Evolutionary conservation across 2,888 invertebrate species (phyloP).

Genomic region (Danaus chrysippus): DNA sequence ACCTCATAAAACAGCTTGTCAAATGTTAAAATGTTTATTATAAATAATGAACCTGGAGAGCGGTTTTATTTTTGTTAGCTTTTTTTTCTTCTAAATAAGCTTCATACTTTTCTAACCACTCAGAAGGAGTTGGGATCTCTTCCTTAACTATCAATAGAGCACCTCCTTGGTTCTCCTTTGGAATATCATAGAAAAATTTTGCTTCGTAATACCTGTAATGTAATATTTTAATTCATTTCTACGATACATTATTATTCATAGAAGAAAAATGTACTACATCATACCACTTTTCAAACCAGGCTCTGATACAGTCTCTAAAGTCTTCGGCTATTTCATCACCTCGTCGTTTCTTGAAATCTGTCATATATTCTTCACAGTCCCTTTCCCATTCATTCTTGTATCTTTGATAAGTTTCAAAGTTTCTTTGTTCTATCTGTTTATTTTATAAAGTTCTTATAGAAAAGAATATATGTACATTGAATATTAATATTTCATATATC

Average conservation of each 20-base stretch:
- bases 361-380: slow-evolving; percentile 39
- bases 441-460: neutral
- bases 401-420: slow-evolving; percentile 21
- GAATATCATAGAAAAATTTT: slow-evolving; percentile 54
- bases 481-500: no score
- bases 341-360: slow-evolving; percentile 38
- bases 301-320: slow-evolving; percentile 49
- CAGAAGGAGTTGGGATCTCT: slow-evolving; percentile 47
- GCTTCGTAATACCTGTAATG: slow-evolving; percentile 52
- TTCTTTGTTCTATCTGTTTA: slow-evolving; percentile 18
- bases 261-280: neutral
- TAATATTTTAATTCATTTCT: neutral
- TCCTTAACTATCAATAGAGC: slow-evolving; percentile 48
- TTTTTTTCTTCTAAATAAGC: slow-evolving; percentile 41
- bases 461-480: no score
- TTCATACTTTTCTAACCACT: slow-evolving; percentile 55
- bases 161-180: slow-evolving; percentile 47
- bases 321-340: slow-evolving; percentile 46
- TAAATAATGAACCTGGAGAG: slow-evolving; percentile 29
- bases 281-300: slow-evolving; percentile 63
- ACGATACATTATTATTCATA: neutral
- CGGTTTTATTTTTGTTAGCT: slow-evolving; percentile 47
- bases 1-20: slow-evolving; percentile 7
- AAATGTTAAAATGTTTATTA: neutral
- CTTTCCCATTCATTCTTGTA: slow-evolving; percentile 43